A percentile compares a stretch with the other conserved stretches of the same genome.
phyloP scores from a whole-genome alignment of 64 coral and sea anemone species.

The Montipora efflorescens region DNA sequence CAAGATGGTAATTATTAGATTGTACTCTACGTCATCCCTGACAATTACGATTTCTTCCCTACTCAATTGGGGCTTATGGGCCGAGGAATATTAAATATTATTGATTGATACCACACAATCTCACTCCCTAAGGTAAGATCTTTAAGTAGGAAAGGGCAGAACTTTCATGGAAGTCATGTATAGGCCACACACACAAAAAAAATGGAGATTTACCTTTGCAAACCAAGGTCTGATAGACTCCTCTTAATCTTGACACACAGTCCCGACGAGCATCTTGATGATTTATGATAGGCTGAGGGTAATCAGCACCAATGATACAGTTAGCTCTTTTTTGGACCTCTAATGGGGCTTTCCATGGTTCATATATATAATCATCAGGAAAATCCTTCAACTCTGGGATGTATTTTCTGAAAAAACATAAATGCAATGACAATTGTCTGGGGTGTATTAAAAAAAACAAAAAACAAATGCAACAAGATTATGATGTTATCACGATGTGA shows the following conservation, averaged over 20 bases:
- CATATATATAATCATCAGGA: conserved; percentile 66
- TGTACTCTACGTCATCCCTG: no score
- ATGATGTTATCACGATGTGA: no score
- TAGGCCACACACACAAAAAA: not conserved
- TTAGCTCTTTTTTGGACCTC: conserved; percentile 52
- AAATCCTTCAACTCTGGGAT: conserved; percentile 76
- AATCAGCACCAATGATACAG: conserved; percentile 82
- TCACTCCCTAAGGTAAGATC: no score
- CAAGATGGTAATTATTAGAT: no score
- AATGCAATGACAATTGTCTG: no score
- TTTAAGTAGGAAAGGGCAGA: no score
- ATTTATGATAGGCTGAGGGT: conserved; percentile 75
- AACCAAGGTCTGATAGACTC: conserved; percentile 66
- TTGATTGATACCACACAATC: no score
- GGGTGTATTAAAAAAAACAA: no score
- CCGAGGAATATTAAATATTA: no score
- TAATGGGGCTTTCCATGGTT: conserved; percentile 85
- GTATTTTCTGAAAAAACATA: conserved; percentile 73
- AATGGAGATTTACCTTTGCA: conserved; percentile 44
- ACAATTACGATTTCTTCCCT: no score
- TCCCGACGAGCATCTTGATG: conserved; percentile 29
- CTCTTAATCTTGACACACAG: conserved; percentile 59
- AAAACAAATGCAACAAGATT: no score
- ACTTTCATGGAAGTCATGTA: not conserved
- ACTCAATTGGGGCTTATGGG: no score